A percentile compares a stretch with the other conserved stretches of the same genome.
These are phyloP conservation scores for Diabrotica undecimpunctata DNA, from an alignment of 1,140 invertebrate genomes.

Conservation along the genomic window DNA sequence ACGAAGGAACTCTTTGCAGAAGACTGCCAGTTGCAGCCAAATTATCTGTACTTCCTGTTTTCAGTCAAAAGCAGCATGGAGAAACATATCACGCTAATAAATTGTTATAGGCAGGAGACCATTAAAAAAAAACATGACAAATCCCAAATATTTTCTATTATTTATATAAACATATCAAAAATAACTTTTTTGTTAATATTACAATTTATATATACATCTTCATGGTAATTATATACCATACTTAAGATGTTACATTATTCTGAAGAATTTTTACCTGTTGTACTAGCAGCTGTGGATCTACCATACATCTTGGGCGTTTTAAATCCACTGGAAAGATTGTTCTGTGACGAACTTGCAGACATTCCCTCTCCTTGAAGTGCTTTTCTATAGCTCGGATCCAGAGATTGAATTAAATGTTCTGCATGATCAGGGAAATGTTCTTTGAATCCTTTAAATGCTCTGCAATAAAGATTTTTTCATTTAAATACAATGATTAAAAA, in stretches of 20 bases:
- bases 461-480: conserved; percentile 44
- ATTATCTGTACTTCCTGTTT: conserved; percentile 57
- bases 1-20: conserved; percentile 56
- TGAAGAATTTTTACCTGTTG: conserved; percentile 32
- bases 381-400: conserved; percentile 83
- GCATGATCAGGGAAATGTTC: conserved; percentile 88
- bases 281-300: conserved; percentile 31
- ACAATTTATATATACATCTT: too few species aligned
- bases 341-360: conserved; percentile 52
- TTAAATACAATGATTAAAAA: neutral
- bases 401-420: conserved; percentile 73
- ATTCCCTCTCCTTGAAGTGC: conserved; percentile 66
- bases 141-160: too few species aligned
- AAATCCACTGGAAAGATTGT: conserved; percentile 47
- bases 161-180: too few species aligned
- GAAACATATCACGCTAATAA: neutral
- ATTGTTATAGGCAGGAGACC: neutral
- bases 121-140: too few species aligned
- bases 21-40: conserved; percentile 47
- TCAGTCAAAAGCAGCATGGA: conserved; percentile 26
- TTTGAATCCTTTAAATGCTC: conserved; percentile 87
- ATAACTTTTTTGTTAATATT: too few species aligned
- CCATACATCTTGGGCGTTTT: conserved; percentile 34
- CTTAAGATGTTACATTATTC: neutral
- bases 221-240: too few species aligned